Conservation (phyloP, 1,140 invertebrate genomes). For the Ditylenchus dipsaci region DNA sequence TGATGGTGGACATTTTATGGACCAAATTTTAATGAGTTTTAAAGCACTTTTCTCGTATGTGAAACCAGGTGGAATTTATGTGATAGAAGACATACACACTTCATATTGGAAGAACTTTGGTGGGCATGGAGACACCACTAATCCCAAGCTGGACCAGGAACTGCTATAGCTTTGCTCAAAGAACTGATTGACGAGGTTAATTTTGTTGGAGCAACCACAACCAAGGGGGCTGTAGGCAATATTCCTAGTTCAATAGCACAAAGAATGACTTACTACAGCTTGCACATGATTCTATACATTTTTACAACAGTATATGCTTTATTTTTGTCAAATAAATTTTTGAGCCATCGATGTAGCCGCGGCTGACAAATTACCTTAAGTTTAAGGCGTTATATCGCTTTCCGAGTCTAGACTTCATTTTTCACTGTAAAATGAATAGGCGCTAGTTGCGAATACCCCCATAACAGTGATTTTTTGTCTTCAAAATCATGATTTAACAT, state of each 20-base stretch:
- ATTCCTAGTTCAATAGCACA: background rate
- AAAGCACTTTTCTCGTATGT: conserved; percentile 7
- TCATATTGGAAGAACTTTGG: conserved; percentile 4
- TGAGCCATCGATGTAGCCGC: too few species aligned
- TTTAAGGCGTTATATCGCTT: too few species aligned
- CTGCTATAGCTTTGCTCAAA: conserved; percentile 10
- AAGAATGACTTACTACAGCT: background rate
- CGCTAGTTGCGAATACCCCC: too few species aligned
- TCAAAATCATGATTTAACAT: too few species aligned
- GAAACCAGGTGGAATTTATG: conserved; percentile 9
- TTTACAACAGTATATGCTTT: conserved; percentile 1
- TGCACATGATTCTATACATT: background rate
- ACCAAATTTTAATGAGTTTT: conserved; percentile 2
- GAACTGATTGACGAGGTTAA: conserved; percentile 11
- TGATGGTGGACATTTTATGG: conserved; percentile 8
- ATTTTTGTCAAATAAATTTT: background rate
- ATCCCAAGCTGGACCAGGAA: background rate
- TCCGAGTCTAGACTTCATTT: too few species aligned
- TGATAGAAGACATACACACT: conserved; percentile 16
- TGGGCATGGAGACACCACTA: background rate
- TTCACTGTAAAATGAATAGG: too few species aligned
- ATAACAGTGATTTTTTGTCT: too few species aligned
- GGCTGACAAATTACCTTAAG: too few species aligned
- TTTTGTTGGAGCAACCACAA: background rate
- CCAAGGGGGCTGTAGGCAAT: background rate